Evolutionary conservation across 2,113 vertebrate species (phyloP), one percentile per base, ranked within the genome.

Genomic region (Balaeniceps rex): DNA sequence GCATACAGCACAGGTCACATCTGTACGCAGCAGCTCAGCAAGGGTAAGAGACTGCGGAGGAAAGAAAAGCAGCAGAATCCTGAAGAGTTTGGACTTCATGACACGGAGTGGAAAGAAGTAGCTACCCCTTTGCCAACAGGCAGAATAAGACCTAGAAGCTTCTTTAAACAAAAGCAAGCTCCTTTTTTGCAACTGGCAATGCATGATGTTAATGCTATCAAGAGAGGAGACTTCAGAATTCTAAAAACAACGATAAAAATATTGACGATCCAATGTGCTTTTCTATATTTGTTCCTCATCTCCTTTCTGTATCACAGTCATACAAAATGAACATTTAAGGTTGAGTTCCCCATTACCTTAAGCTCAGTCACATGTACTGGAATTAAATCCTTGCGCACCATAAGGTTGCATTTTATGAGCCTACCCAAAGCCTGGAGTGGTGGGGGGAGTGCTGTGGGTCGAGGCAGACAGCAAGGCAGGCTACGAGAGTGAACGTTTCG

Each of bases 321-420:
- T 22, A 17, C 28, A 51, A 69, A 79, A n/a, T 17, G 69, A 84
- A 49, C 47, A 42, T 76, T 95, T 81, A 72, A 93, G 77, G 74
- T 11, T 94, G 70, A 95, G 64, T 76, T 87, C 74, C 52, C 36
- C 61, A 46, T 84, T 74, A 54, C 49, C 44, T 86, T 83, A 87
- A 88, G 60, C 75, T 82, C 93, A 57, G 93, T 83, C 93, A 96
- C 86, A 87, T 61, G 78, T 4, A 52, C 47, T 60, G 34, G 78
- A 75, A 64, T 25, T 9, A 94, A 91, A 68, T 54, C 71, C 71
- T 38, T 69, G 74, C 77, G 93, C 76, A 71, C 76, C 38, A 5
- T 33, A n/a, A 61, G 33, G 61, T 2, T 72, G 77, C 51, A 14
- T 58, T 87, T 91, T 57, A 51, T 12, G 17, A 93, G 64, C 40